phyloP scores from a whole-genome alignment of 2,797 vertebrate species.

The Micromesistius poutassou region DNA sequence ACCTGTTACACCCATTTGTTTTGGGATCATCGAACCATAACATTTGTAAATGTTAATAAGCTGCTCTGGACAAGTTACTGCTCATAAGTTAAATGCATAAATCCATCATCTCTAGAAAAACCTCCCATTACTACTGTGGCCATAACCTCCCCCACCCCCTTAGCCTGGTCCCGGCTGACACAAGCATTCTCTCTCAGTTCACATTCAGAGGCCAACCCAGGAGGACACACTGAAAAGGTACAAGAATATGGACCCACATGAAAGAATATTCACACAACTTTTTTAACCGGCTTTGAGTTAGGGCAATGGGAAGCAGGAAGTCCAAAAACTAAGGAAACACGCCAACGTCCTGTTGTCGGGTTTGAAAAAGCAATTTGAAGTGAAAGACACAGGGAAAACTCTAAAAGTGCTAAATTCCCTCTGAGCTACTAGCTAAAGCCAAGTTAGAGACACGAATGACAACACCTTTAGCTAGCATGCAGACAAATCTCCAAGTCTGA shows the following conservation, averaged over 20 bases:
- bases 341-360: conserved; percentile 55
- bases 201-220: background rate
- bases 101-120: background rate
- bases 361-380: no score
- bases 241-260: background rate
- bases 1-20: background rate
- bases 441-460: background rate
- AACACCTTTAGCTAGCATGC: background rate
- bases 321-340: conserved; percentile 52
- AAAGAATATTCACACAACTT: background rate
- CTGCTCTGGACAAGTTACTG: background rate
- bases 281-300: background rate
- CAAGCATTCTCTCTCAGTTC: background rate
- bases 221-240: background rate
- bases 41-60: background rate
- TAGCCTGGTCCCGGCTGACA: background rate
- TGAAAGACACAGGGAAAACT: no score
- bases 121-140: background rate
- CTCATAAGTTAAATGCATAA: background rate
- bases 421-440: background rate
- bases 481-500: background rate
- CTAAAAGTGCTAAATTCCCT: conserved; percentile 14
- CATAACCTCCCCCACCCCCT: background rate
- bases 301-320: conserved; percentile 35
- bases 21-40: background rate